Evolutionary conservation across 1,140 invertebrate genomes (phyloP), one percentile per base, ranked within the genome.

Genomic region (Anastrepha obliqua): DNA sequence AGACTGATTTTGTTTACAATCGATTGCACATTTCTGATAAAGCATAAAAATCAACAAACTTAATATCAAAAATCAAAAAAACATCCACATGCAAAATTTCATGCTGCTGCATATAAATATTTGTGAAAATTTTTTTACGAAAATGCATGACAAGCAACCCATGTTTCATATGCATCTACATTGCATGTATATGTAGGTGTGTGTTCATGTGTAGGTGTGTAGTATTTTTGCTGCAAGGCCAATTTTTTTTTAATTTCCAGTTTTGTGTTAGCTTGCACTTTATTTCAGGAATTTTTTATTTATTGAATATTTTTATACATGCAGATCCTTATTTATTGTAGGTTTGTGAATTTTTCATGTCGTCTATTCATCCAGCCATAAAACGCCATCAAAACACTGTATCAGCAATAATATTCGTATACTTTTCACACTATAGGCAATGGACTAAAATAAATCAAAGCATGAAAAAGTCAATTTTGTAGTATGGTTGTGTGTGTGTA

Each of bases 11-110:
- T 74, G 65, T 74, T 74, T 74, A 74, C 70, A 47, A 74, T 51
- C 70, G 70, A 47, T 74, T 74, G 70, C 70, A 74, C 44, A 74
- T 74, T 74, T 74, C 29, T 74, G 70, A 74, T 74, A 74, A 74
- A 74, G 70, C 70, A 42, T 42, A 74, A 74, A 74, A 74, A 47
- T 74, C 70, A 74, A 74, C 44, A 74, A 47, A 42, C 70, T 0
- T 42, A 64, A 64, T 64, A n/a, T 29, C 29, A 51, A 11, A 39
- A 74, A 6, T n/a, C 70, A 51, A 1, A 51, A 13, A 74, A 11
- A 74, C 67, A 74, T 13, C 15, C 44, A 17, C 67, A 47, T 67
- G 64, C 70, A 47, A 2, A 51, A 29, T 29, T 29, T 29, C 29
- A 29, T 29, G 29, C 29, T 29, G 29, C 29, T 29, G 29, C 29